Evolutionary conservation across 2,888 invertebrate species (phyloP).

Genomic region (Cataglyphis rosenhaueri): DNA sequence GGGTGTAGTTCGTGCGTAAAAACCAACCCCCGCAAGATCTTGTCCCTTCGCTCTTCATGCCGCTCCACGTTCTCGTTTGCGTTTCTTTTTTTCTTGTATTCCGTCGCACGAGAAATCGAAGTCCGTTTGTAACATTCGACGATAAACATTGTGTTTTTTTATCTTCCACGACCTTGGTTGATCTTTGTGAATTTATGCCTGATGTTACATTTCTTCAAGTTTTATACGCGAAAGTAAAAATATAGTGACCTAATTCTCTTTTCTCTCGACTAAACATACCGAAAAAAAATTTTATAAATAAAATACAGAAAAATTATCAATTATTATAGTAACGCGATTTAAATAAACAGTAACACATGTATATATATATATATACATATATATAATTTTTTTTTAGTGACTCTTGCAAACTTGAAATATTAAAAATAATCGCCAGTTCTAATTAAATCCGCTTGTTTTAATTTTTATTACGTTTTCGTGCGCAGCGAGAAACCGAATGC

Average conservation of each 20-base stretch:
- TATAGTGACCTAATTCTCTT: conserved; percentile 31
- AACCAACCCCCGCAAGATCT: conserved; percentile 78
- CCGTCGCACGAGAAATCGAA: conserved; percentile 24
- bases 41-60: conserved; percentile 71
- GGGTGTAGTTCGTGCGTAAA: conserved; percentile 84
- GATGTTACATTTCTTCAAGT: conserved; percentile 16
- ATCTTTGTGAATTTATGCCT: neutral
- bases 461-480: neutral
- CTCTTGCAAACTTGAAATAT: neutral
- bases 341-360: neutral
- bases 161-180: neutral
- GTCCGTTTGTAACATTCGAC: conserved; percentile 23
- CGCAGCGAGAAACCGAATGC: neutral
- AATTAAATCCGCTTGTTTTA: neutral
- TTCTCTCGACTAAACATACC: neutral
- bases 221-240: neutral
- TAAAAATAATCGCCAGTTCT: neutral
- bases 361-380: neutral
- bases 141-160: conserved; percentile 21
- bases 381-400: neutral
- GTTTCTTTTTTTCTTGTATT: conserved; percentile 23
- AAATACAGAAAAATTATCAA: neutral
- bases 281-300: neutral
- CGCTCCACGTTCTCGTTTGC: conserved; percentile 58
- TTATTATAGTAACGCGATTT: neutral